phyloP scores from a whole-genome alignment of 2,888 invertebrate genomes.

The Dorcus parallelipipedus region DNA sequence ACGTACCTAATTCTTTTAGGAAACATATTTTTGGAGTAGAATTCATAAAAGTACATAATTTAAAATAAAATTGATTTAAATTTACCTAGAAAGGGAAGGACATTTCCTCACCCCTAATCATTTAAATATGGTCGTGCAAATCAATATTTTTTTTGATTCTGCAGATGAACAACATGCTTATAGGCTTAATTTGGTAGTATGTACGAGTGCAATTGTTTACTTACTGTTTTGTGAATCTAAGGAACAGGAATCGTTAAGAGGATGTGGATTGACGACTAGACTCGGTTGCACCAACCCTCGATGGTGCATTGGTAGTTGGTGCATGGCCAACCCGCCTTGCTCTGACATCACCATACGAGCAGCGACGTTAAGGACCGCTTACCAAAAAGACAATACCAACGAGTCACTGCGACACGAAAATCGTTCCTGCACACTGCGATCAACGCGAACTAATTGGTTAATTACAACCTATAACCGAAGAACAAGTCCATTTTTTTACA shows the following conservation, averaged over 20 bases:
- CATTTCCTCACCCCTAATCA: too few relatives aligned
- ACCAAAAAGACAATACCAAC: too few relatives aligned
- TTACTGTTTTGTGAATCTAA: conserved; percentile 47
- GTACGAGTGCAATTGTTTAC: conserved; percentile 20
- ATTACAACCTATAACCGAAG: conserved; percentile 5
- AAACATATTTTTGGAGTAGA: too few relatives aligned
- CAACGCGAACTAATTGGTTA: conserved; percentile 9
- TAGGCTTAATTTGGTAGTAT: neutral
- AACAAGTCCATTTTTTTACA: conserved; percentile 11
- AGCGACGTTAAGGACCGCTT: conserved; percentile 9
- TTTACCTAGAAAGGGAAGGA: too few relatives aligned
- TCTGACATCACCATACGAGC: conserved; percentile 64
- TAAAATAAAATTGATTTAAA: too few relatives aligned
- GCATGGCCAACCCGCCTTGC: conserved; percentile 64
- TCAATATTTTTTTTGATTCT: too few relatives aligned
- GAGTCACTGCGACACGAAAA: too few relatives aligned
- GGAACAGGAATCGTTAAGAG: conserved; percentile 39
- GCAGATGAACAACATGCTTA: too few relatives aligned
- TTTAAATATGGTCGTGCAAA: too few relatives aligned
- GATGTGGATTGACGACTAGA: conserved; percentile 58
- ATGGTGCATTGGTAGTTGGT: conserved; percentile 59
- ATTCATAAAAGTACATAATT: too few relatives aligned
- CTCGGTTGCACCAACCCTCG: conserved; percentile 59
- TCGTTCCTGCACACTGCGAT: conserved; percentile 1
- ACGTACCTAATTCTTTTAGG: too few relatives aligned